These are phyloP conservation scores for Doris montereyensis DNA, from an alignment of 2,888 invertebrate species.

Conservation along the genomic window DNA sequence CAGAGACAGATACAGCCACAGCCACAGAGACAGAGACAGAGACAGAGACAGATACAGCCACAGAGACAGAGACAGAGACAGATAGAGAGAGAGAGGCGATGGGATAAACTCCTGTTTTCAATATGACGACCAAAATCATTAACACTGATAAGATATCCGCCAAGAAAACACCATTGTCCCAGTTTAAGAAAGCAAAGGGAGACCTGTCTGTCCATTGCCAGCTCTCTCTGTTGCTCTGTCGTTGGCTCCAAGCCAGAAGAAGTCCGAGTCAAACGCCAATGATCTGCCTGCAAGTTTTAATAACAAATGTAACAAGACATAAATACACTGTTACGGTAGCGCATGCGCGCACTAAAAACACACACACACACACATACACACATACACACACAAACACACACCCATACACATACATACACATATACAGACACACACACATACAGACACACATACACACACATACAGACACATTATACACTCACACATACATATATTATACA, in stretches of 20 bases:
- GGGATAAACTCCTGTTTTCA: too few species aligned
- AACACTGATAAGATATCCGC: background rate
- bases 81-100: too few species aligned
- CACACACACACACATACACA: too few species aligned
- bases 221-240: slow-evolving; percentile 50
- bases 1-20: too few species aligned
- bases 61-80: too few species aligned
- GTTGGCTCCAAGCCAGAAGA: slow-evolving; percentile 62
- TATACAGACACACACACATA: slow-evolving; percentile 17
- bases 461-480: too few species aligned
- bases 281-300: slow-evolving; percentile 46
- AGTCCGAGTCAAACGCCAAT: slow-evolving; percentile 43
- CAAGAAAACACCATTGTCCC: slow-evolving; percentile 53
- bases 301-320: background rate
- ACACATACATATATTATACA: too few species aligned
- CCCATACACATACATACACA: background rate
- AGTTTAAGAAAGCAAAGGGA: slow-evolving; percentile 63
- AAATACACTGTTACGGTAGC: background rate
- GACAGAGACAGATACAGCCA: too few species aligned
- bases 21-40: too few species aligned
- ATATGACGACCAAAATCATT: background rate
- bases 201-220: slow-evolving; percentile 62
- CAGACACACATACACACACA: too few species aligned
- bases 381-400: too few species aligned
- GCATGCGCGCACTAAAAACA: background rate